These are phyloP conservation scores for Mirza zaza DNA, from an alignment of 2,113 vertebrate species.

Conservation along the genomic window DNA sequence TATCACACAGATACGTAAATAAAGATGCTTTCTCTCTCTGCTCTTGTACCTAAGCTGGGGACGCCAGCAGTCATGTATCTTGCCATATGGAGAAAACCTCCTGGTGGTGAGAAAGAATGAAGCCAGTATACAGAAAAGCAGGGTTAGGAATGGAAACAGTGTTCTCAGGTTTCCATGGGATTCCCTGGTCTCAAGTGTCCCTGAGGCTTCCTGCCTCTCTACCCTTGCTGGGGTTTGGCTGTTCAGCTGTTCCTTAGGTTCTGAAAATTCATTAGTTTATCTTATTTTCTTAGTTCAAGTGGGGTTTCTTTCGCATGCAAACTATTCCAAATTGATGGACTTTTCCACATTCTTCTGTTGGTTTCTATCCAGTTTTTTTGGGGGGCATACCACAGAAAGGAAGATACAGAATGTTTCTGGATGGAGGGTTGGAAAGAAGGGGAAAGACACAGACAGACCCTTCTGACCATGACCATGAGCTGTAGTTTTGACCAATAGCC, in stretches of 20 bases:
- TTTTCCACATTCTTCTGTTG: not conserved
- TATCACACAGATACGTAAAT: too few relatives aligned
- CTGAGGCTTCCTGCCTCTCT: not conserved
- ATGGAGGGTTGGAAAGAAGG: not conserved
- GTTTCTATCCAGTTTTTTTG: not conserved
- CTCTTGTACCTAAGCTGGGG: not conserved
- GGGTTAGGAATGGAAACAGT: not conserved
- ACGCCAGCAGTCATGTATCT: not conserved
- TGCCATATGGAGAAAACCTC: not conserved
- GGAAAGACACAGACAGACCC: not conserved
- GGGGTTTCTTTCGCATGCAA: not conserved
- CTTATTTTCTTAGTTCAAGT: not conserved
- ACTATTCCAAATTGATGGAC: not conserved
- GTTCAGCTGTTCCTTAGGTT: not conserved
- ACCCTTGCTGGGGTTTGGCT: not conserved
- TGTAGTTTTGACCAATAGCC: not conserved
- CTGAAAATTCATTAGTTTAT: not conserved
- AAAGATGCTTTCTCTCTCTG: not conserved
- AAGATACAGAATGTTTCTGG: not conserved
- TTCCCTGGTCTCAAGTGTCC: not conserved
- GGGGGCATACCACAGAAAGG: not conserved
- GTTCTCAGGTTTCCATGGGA: not conserved
- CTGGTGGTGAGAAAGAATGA: not conserved
- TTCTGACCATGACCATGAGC: not conserved
- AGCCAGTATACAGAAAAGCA: not conserved